Evolutionary conservation across 2,797 vertebrate species (phyloP).

Genomic region (Halcyon badia): DNA sequence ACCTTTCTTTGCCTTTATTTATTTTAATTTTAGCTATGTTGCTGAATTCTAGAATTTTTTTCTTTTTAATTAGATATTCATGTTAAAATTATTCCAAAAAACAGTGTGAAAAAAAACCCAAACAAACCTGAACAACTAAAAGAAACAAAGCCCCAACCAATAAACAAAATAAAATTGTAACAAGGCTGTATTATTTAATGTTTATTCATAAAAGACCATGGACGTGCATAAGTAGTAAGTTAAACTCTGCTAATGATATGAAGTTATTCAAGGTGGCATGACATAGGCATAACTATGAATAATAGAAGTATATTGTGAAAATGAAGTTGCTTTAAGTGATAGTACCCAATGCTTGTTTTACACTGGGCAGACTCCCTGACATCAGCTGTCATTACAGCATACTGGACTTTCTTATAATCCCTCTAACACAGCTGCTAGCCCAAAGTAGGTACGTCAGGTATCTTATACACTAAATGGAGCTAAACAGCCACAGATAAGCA

Average conservation of each 20-base stretch:
- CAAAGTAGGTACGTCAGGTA: too few relatives aligned
- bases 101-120: too few relatives aligned
- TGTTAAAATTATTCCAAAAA: background rate
- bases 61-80: background rate
- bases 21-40: background rate
- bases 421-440: background rate
- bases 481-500: too few relatives aligned
- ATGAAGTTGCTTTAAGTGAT: background rate
- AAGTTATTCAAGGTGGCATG: background rate
- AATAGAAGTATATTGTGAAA: background rate
- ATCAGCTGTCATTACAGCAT: background rate
- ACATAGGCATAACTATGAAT: background rate
- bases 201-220: background rate
- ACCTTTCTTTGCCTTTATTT: background rate
- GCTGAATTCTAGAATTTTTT: background rate
- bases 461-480: too few relatives aligned
- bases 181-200: rapidly evolving
- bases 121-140: background rate
- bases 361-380: background rate
- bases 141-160: background rate
- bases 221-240: background rate
- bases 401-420: too few relatives aligned
- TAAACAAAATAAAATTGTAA: background rate
- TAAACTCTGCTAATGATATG: background rate
- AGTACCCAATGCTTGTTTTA: rapidly evolving